Base-by-base conservation (phyloP, 2,113 vertebrate species). In the Ceyx melanurus region DNA sequence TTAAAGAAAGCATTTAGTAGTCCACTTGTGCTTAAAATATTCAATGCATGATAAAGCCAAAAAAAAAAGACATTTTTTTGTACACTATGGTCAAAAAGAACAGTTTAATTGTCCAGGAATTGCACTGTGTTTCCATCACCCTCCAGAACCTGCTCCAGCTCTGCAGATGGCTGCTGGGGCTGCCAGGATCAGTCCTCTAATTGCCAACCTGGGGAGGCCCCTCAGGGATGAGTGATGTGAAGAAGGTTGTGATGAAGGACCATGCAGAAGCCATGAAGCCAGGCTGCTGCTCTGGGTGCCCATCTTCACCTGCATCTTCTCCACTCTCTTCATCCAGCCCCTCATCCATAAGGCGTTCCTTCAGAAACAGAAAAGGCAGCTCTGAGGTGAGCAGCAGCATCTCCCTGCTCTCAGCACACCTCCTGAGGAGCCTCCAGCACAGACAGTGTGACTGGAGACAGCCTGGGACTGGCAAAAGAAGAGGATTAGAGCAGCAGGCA, bases 201-300 rank as follows among this genome's bases (percentile, higher is more conserved):
- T 99, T 99, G 92, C 98, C 99, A 86, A 98, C 98, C 80, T 99
- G 98, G 31, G 98, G 98, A 86, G 98, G 98, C 13, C 99, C 99
- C 97, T 99, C 99, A 7, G 99, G 99, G 86, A 99, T 99, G 16
- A 99, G 98, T 1, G 99, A 99, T 81, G 99, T 99, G 92, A 99
- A 99, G 97, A 99, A 99, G 29, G 99, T 99, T 61, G 98, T 98
- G 94, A 99, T 98, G 90, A 99, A 99, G 7, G 99, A 99, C 99
- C 99, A 99, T 4, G 98, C 98, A 71, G 99, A 98, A 46, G 99
- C 98, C 96, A 99, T 97, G 93, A 99, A 98, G 65, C 99, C 99
- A 18, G 98, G 96, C 68, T 98, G 97, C 6, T 97, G 98, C 45
- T 89, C 89, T 18, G 94, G 96, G 83, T 97, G 97, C 15, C 95